These are phyloP conservation scores for Daktulosphaira vitifoliae DNA, from an alignment of 1,140 invertebrate genomes.

Conservation along the genomic window DNA sequence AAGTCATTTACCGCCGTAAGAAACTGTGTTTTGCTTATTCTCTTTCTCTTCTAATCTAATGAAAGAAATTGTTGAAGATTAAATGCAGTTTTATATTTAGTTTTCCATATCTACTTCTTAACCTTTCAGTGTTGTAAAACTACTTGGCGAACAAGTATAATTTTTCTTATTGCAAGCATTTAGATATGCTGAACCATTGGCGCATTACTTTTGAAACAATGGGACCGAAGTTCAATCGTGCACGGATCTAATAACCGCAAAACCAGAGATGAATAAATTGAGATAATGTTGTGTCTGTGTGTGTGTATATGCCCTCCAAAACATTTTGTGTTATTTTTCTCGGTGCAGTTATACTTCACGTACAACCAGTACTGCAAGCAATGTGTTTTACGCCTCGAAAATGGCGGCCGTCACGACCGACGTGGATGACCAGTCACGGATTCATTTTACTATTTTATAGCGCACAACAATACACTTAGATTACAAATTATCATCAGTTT, in stretches of 20 bases:
- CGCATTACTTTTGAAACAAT: constrained; percentile 20
- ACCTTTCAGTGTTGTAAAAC: no score
- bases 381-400: not conserved
- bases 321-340: not conserved
- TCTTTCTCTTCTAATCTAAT: no score
- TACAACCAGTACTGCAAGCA: not conserved
- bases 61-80: no score
- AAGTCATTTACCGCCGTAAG: no score
- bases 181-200: no score
- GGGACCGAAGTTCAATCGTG: constrained; percentile 29
- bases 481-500: not conserved
- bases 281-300: not conserved
- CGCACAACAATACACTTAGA: not conserved
- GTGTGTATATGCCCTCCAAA: no score
- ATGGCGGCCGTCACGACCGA: constrained; percentile 20
- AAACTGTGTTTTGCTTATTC: no score
- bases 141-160: no score
- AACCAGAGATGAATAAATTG: constrained; percentile 16
- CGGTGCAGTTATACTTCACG: not conserved
- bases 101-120: no score
- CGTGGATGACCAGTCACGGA: constrained; percentile 26
- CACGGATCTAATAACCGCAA: constrained; percentile 23
- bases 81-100: no score
- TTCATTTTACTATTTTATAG: not conserved
- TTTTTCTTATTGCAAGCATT: no score